Conservation (phyloP, 2,797 vertebrate genomes). For the Hephaestus fuliginosus region DNA sequence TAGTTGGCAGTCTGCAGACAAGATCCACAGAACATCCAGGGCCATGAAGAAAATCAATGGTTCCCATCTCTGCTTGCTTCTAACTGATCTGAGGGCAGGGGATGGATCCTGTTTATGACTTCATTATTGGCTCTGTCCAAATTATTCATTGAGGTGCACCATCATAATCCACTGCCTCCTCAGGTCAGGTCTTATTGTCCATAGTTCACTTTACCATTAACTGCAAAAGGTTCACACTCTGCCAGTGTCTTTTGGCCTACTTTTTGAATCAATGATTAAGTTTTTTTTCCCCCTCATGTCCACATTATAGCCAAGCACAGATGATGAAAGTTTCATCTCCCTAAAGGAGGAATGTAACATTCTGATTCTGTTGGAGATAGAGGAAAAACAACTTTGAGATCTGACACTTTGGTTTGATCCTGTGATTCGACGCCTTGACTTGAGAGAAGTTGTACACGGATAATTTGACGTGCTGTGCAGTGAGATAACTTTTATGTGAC, state of each 20-base stretch:
- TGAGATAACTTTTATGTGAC: constrained; percentile 54
- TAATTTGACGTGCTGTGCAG: constrained; percentile 51
- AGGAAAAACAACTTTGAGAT: constrained; percentile 53
- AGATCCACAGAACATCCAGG: constrained; percentile 76
- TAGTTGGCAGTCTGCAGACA: constrained; percentile 81
- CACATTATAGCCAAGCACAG: constrained; percentile 16
- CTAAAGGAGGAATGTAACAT: constrained; percentile 38
- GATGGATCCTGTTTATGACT: constrained; percentile 74
- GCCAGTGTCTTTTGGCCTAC: constrained; percentile 20
- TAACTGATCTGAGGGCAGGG: constrained; percentile 62
- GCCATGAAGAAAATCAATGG: constrained; percentile 82
- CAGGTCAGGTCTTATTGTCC: constrained; percentile 52
- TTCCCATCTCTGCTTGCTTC: constrained; percentile 68
- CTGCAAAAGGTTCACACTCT: constrained; percentile 16
- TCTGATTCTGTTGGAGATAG: constrained; percentile 38
- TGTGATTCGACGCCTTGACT: constrained; percentile 33
- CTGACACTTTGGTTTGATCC: constrained; percentile 54
- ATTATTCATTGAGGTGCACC: constrained; percentile 68
- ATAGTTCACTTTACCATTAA: constrained; percentile 50
- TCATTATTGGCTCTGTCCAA: constrained; percentile 74
- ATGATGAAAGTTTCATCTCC: constrained; percentile 29
- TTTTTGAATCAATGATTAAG: constrained; percentile 32
- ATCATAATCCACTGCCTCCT: constrained; percentile 71
- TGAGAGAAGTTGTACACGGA: constrained; percentile 44
- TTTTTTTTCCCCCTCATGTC: constrained; percentile 14